Evolutionary conservation across 2,888 invertebrate genomes (phyloP).

Genomic region (Plemyria rubiginata): DNA sequence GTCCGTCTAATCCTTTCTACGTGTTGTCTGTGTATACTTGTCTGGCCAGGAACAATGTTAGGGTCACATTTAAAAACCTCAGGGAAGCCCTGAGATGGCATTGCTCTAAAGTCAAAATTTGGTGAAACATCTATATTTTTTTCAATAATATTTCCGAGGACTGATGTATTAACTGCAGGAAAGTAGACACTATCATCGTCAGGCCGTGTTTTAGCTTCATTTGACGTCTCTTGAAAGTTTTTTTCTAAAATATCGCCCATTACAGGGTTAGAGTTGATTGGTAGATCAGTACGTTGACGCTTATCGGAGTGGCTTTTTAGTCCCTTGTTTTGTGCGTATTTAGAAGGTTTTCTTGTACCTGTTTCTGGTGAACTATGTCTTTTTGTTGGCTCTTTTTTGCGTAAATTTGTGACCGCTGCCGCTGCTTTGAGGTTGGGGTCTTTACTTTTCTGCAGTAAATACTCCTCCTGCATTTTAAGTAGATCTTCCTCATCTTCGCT

Average conservation of each 20-base stretch:
- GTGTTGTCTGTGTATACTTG: constrained; percentile 82
- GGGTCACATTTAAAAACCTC: constrained; percentile 71
- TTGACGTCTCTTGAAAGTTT: constrained; percentile 46
- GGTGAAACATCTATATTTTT: constrained; percentile 60
- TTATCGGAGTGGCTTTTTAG: constrained; percentile 69
- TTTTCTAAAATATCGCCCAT: constrained; percentile 71
- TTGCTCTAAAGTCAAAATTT: constrained; percentile 51
- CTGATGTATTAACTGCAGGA: constrained; percentile 71
- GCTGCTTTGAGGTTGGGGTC: constrained; percentile 85
- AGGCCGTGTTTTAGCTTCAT: constrained; percentile 35
- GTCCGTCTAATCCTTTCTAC: constrained; percentile 49
- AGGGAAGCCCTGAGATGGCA: constrained; percentile 81
- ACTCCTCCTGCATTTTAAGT: constrained; percentile 89
- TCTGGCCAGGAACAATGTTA: constrained; percentile 53
- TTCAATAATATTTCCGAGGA: constrained; percentile 85
- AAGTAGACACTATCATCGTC: constrained; percentile 77
- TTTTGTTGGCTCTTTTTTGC: constrained; percentile 58
- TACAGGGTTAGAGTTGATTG: constrained; percentile 38
- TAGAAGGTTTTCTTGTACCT: constrained; percentile 64
- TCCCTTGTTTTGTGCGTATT: constrained; percentile 73
- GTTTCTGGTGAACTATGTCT: constrained; percentile 44
- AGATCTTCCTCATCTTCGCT: constrained; percentile 90
- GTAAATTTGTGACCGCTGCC: constrained; percentile 84
- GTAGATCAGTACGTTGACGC: constrained; percentile 60
- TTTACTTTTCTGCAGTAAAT: constrained; percentile 82